Percentiles rank a stretch among this genome's conserved stretches.
phyloP scores from a whole-genome alignment of 2,797 vertebrate genomes.

The Poecilia wingei region DNA sequence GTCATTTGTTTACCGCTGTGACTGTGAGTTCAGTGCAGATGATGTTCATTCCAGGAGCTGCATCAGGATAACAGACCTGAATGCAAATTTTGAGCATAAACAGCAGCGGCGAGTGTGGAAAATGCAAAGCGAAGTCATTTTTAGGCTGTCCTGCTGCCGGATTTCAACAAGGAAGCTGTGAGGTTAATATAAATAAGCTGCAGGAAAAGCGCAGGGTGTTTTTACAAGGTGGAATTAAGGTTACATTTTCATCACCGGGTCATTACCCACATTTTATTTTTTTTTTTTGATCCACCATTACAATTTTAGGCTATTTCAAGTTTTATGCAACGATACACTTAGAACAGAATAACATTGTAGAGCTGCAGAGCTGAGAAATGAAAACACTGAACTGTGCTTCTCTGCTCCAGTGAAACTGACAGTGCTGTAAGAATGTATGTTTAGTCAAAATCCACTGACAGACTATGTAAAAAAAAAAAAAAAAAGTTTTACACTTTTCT shows the following conservation, averaged over 20 bases:
- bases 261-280: conserved; percentile 25
- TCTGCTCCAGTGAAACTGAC: conserved; percentile 11
- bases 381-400: neutral
- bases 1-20: conserved; percentile 59
- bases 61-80: conserved; percentile 27
- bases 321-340: conserved; percentile 3
- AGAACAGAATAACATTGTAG: neutral
- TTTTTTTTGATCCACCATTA: neutral
- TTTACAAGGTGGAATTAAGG: conserved; percentile 23
- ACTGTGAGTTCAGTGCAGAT: conserved; percentile 29
- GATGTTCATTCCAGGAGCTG: conserved; percentile 21
- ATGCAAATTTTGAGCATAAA: conserved; percentile 55
- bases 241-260: conserved; percentile 13
- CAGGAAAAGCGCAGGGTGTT: conserved; percentile 1
- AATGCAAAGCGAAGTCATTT: conserved; percentile 41
- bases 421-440: conserved; percentile 20
- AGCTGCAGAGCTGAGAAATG: neutral
- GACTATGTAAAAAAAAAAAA: neutral
- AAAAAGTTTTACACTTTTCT: neutral
- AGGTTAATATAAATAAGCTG: conserved; percentile 18
- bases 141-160: conserved; percentile 15
- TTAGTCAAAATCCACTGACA: conserved; percentile 3
- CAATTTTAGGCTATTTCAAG: neutral
- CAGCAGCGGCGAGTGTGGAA: conserved; percentile 28
- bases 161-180: conserved; percentile 6